These are phyloP conservation scores for Ochlodes sylvanus DNA, from an alignment of 2,888 invertebrate species.

Conservation along the genomic window DNA sequence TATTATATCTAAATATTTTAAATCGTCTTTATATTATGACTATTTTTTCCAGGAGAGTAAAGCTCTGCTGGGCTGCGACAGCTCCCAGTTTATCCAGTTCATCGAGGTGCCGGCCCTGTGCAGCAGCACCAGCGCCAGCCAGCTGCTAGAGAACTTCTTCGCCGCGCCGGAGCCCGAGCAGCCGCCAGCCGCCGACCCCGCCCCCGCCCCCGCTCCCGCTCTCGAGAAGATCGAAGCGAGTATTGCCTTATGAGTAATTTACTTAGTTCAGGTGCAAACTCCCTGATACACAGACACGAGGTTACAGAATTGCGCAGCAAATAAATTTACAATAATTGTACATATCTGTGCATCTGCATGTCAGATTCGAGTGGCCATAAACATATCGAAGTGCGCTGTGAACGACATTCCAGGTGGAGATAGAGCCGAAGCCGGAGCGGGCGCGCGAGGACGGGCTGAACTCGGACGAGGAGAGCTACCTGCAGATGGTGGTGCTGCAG, in stretches of 20 bases:
- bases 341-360: no score
- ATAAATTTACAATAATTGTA: no score
- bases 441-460: conserved; percentile 64
- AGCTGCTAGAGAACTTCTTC: conserved; percentile 73
- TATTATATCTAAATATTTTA: no score
- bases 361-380: no score
- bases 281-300: no score
- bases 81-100: conserved; percentile 60
- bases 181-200: not conserved
- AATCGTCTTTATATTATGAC: no score
- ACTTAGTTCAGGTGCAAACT: no score
- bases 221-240: not conserved
- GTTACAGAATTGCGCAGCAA: no score
- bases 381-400: no score
- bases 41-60: conserved; percentile 20
- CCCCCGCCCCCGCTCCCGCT: no score
- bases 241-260: not conserved
- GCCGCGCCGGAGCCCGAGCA: conserved; percentile 45
- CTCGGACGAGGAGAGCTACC: conserved; percentile 77
- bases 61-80: conserved; percentile 51
- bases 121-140: conserved; percentile 53
- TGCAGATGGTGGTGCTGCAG: conserved; percentile 77
- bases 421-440: conserved; percentile 14
- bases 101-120: conserved; percentile 63
- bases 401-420: conserved; percentile 34